Evolutionary conservation across 2,888 invertebrate genomes (phyloP).

Genomic region (Oxycera nigricornis): DNA sequence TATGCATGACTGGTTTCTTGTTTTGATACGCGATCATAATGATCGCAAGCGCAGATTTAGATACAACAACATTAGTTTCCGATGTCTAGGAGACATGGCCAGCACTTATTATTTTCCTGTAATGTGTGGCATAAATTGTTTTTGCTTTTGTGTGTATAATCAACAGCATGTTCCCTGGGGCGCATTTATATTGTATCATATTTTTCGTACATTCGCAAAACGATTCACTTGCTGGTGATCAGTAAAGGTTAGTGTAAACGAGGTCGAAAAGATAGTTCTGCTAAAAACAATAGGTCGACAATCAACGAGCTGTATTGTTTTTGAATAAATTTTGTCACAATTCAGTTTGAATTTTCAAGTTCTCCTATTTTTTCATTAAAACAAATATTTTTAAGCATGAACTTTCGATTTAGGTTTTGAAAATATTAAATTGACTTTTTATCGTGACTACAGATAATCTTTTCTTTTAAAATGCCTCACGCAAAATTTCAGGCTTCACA

Average conservation of each 20-base stretch:
- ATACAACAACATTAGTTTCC: not conserved
- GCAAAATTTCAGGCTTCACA: too few species aligned
- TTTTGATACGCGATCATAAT: conserved; percentile 33
- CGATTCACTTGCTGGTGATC: not conserved
- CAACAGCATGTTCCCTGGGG: conserved; percentile 35
- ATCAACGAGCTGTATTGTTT: not conserved
- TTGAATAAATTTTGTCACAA: too few species aligned
- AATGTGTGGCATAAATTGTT: conserved; percentile 43
- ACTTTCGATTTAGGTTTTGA: too few species aligned
- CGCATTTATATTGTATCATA: conserved; percentile 42
- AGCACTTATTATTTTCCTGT: conserved; percentile 41
- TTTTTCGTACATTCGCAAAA: conserved; percentile 26
- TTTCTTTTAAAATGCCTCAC: too few species aligned
- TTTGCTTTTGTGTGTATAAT: conserved; percentile 40
- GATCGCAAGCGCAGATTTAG: conserved; percentile 6
- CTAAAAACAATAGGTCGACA: not conserved
- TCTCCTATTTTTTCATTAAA: too few species aligned
- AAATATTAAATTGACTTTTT: too few species aligned
- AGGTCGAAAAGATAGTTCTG: not conserved
- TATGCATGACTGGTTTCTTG: conserved; percentile 6
- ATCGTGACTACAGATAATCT: too few species aligned
- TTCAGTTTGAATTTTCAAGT: too few species aligned
- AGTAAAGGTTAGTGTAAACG: not conserved
- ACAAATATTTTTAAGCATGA: too few species aligned
- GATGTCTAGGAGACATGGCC: conserved; percentile 22